These are phyloP conservation scores for Thymallus thymallus DNA, from an alignment of 2,113 vertebrate species.

Conservation along the genomic window DNA sequence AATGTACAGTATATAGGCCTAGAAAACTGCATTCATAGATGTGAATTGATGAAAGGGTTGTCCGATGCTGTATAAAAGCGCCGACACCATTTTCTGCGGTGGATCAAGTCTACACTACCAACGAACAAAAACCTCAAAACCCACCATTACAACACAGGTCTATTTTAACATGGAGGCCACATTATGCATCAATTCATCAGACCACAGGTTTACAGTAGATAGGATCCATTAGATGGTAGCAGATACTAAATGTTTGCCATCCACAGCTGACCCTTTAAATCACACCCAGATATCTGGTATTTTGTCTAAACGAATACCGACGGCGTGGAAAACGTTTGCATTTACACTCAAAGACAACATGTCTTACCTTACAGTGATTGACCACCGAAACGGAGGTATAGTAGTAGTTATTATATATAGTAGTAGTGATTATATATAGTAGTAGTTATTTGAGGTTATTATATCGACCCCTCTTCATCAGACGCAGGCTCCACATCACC, in stretches of 20 bases:
- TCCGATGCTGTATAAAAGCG: conserved; percentile 12
- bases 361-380: conserved; percentile 48
- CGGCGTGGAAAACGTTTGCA: conserved; percentile 12
- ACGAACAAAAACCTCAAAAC: not conserved
- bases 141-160: not conserved
- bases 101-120: not conserved
- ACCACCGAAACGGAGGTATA: not conserved
- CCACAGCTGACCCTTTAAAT: conserved; percentile 71
- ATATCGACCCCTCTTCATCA: not conserved
- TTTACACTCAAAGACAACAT: no score
- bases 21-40: no score
- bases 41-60: not conserved
- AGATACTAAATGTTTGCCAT: conserved; percentile 31
- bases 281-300: conserved; percentile 67
- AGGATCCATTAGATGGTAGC: not conserved
- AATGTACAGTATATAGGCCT: no score
- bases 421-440: no score
- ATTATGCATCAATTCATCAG: not conserved
- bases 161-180: not conserved
- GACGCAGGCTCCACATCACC: conserved; percentile 7
- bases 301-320: conserved; percentile 57
- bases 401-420: no score
- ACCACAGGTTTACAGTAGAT: not conserved
- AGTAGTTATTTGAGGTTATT: not conserved
- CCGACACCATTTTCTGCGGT: conserved; percentile 33